Percentiles rank a stretch among this genome's conserved stretches.
Conservation (phyloP, 1,140 invertebrate genomes). For the Zaprionus nigranus region DNA sequence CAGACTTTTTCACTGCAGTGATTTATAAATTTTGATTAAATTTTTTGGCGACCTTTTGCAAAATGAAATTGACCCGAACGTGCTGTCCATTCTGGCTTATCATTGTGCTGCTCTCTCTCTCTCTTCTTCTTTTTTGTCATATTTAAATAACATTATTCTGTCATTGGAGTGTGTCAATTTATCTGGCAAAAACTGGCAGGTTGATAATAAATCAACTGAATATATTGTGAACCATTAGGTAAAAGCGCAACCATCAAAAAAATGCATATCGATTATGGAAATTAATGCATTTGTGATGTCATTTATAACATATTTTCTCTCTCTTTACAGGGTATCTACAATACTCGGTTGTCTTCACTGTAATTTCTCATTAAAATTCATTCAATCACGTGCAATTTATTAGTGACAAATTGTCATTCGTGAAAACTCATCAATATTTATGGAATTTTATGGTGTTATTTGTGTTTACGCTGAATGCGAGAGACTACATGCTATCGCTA, state of each 20-base stretch:
- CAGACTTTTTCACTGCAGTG: constrained; percentile 38
- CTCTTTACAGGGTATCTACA: background rate
- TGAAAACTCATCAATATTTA: constrained; percentile 34
- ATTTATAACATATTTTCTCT: background rate
- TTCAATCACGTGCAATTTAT: constrained; percentile 29
- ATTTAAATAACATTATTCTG: constrained; percentile 19
- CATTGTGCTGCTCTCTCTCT: background rate
- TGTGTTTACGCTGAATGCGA: background rate
- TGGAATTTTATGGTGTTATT: constrained; percentile 9
- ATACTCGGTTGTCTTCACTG: background rate
- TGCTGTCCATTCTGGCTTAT: background rate
- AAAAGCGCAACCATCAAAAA: background rate
- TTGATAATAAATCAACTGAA: constrained; percentile 11
- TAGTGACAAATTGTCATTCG: constrained; percentile 25
- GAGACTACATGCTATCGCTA: background rate
- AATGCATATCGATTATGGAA: background rate
- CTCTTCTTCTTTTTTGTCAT: background rate
- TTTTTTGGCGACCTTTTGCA: constrained; percentile 23
- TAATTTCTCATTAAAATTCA: constrained; percentile 25
- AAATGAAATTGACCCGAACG: constrained; percentile 22
- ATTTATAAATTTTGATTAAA: constrained; percentile 55
- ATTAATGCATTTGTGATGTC: background rate
- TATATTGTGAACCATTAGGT: background rate
- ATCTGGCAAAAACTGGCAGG: constrained; percentile 7
- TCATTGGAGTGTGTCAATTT: constrained; percentile 24